These are phyloP conservation scores for Drosophila pallidifrons DNA, from an alignment of 1,140 invertebrate genomes.

Conservation along the genomic window DNA sequence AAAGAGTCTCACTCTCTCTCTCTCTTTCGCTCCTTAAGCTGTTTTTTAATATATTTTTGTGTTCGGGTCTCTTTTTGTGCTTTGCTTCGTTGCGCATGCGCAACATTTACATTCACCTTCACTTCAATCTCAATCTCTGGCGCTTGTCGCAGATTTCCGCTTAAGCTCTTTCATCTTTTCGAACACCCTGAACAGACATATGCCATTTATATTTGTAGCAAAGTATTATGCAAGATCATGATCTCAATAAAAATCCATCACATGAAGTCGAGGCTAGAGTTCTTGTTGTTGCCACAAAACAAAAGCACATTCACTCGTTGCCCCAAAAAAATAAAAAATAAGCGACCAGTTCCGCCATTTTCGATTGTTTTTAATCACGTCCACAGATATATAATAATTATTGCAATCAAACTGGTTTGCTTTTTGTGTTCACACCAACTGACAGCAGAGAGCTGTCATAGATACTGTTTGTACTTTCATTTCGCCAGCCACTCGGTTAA, in stretches of 20 bases:
- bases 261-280: slow-evolving; percentile 2
- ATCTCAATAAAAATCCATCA: slow-evolving; percentile 17
- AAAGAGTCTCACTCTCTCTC: slow-evolving; percentile 22
- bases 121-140: slow-evolving; percentile 15
- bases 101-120: slow-evolving; percentile 52
- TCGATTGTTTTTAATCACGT: slow-evolving; percentile 1
- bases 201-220: slow-evolving; percentile 2
- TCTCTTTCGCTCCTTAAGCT: not conserved
- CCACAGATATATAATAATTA: not conserved
- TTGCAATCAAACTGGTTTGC: slow-evolving; percentile 28
- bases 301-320: not conserved
- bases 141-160: slow-evolving; percentile 30
- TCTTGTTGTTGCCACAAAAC: slow-evolving; percentile 9
- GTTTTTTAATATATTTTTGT: slow-evolving; percentile 13
- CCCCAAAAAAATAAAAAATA: not conserved
- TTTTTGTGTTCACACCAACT: not conserved
- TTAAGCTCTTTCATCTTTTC: slow-evolving; percentile 5
- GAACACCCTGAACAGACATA: not conserved
- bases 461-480: slow-evolving; percentile 32
- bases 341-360: not conserved
- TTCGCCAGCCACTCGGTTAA: not conserved
- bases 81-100: slow-evolving; percentile 47
- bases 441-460: slow-evolving; percentile 19
- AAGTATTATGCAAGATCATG: slow-evolving; percentile 36
- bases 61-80: slow-evolving; percentile 1